Evolutionary conservation across 2,113 vertebrate species (phyloP).

Genomic region (Cacatua alba): DNA sequence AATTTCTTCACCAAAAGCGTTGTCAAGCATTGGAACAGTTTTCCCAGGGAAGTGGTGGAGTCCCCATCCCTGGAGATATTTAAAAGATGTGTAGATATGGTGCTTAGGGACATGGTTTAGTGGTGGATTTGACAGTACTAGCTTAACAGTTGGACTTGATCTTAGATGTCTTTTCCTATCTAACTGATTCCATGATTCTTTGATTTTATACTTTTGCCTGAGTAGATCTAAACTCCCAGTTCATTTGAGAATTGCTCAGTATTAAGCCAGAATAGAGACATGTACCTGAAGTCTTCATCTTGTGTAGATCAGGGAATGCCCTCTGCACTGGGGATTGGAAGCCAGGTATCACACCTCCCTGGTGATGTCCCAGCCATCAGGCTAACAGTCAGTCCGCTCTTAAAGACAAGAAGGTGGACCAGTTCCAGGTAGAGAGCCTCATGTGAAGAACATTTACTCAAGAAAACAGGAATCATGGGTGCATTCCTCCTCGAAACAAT

Average conservation of each 20-base stretch:
- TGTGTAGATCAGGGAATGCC: background rate
- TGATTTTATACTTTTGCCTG: background rate
- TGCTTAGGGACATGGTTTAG: background rate
- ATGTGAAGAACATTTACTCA: background rate
- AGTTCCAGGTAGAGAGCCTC: background rate
- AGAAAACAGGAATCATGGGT: background rate
- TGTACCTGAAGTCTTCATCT: background rate
- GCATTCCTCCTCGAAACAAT: background rate
- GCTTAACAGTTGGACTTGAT: background rate
- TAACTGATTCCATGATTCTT: background rate
- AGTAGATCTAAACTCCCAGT: background rate
- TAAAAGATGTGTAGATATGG: background rate
- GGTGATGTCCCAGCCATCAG: accelerated
- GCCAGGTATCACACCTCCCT: background rate
- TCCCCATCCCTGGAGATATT: background rate
- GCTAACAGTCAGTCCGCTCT: background rate
- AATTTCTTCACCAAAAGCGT: background rate
- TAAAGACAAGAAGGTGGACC: background rate
- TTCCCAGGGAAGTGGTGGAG: background rate
- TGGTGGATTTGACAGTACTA: background rate
- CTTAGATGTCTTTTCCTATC: background rate
- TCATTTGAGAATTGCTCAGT: background rate
- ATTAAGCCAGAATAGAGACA: background rate
- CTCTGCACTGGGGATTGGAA: background rate
- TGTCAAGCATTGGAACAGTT: background rate